Conservation (phyloP, 2,888 invertebrate species). For the Cheilosia grossa region DNA sequence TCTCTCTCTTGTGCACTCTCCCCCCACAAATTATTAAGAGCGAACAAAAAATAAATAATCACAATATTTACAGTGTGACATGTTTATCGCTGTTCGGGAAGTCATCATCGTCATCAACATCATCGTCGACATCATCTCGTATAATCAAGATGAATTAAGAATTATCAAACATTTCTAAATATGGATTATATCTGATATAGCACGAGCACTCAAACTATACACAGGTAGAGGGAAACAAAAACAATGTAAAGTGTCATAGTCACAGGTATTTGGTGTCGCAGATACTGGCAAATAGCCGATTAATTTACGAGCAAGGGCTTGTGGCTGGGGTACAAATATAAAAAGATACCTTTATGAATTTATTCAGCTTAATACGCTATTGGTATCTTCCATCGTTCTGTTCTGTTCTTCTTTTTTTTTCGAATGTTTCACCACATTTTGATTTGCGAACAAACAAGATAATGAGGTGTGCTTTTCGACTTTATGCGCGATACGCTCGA, state of each 20-base stretch:
- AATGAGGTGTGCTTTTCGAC: background rate
- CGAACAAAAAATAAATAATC: slow-evolving; percentile 47
- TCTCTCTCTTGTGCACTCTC: slow-evolving; percentile 30
- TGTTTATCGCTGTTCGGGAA: slow-evolving; percentile 64
- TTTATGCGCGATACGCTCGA: background rate
- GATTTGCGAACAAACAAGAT: slow-evolving; percentile 54
- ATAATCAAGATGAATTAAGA: slow-evolving; percentile 68
- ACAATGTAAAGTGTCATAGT: background rate
- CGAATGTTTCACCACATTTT: slow-evolving; percentile 47
- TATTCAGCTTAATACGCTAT: slow-evolving; percentile 51
- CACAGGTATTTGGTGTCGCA: background rate
- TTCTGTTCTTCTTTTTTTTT: slow-evolving; percentile 8
- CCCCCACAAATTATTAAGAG: slow-evolving; percentile 40
- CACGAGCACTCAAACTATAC: slow-evolving; percentile 23
- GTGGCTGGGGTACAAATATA: slow-evolving; percentile 33
- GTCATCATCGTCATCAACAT: slow-evolving; percentile 46
- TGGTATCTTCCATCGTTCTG: slow-evolving; percentile 20
- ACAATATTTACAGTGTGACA: slow-evolving; percentile 69
- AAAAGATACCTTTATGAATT: slow-evolving; percentile 67
- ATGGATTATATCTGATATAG: slow-evolving; percentile 51
- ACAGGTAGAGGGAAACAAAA: background rate
- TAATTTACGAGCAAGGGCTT: slow-evolving; percentile 63
- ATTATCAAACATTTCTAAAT: slow-evolving; percentile 72
- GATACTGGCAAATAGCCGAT: slow-evolving; percentile 59
- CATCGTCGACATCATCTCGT: slow-evolving; percentile 32